Conservation (phyloP, 2,797 vertebrate genomes). For the Nannoperca obscura region DNA sequence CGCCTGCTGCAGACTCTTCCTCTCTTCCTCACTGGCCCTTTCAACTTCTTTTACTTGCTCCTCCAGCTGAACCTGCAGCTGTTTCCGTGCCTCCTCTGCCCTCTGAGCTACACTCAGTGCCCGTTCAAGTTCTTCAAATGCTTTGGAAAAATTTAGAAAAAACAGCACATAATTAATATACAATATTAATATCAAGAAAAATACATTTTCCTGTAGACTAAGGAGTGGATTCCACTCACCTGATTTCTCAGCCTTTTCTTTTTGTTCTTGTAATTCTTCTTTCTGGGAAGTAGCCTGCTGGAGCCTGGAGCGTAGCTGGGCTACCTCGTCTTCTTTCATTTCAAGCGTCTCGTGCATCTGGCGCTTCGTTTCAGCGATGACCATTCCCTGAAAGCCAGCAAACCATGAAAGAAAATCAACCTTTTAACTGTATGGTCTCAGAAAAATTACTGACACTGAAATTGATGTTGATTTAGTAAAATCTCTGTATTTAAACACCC, state of each 20-base stretch:
- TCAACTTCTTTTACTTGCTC: slow-evolving; percentile 91
- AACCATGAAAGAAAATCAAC: slow-evolving; percentile 15
- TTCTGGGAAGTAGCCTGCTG: slow-evolving; percentile 88
- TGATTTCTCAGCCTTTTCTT: slow-evolving; percentile 95
- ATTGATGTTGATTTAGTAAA: not conserved
- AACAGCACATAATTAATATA: not conserved
- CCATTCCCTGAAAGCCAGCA: slow-evolving; percentile 90
- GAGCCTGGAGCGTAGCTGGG: slow-evolving; percentile 89
- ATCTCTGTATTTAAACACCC: slow-evolving; percentile 27
- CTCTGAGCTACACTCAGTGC: slow-evolving; percentile 91
- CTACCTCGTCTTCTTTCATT: slow-evolving; percentile 97
- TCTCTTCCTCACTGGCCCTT: slow-evolving; percentile 91
- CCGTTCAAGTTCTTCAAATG: slow-evolving; percentile 96
- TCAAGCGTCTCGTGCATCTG: slow-evolving; percentile 98
- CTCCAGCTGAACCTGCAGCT: slow-evolving; percentile 93
- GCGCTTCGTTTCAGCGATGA: slow-evolving; percentile 97
- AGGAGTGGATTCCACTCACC: slow-evolving; percentile 83
- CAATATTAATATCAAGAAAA: not conserved
- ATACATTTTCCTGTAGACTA: not conserved
- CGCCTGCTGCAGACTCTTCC: slow-evolving; percentile 91
- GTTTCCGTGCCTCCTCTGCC: slow-evolving; percentile 91
- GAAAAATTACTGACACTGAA: slow-evolving; percentile 1
- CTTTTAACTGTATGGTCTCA: not conserved
- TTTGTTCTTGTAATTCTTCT: slow-evolving; percentile 93
- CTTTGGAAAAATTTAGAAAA: slow-evolving; percentile 70